Base-by-base conservation (phyloP, 2,888 invertebrate species). In the Drosophila putrida region DNA sequence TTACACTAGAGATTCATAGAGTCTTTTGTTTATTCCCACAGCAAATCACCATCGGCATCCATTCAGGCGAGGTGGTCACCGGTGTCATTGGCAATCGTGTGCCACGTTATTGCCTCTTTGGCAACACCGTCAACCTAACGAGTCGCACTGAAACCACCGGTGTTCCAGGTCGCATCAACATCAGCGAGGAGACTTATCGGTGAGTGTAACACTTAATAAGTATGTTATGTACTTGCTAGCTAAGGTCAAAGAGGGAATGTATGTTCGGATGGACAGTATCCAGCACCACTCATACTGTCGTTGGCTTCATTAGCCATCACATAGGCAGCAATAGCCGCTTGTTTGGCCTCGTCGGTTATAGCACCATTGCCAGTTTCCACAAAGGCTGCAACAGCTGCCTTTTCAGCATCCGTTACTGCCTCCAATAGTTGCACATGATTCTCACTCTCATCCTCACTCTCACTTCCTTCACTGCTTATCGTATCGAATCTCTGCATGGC, bases 61-160 rank as follows among this genome's bases (percentile, higher is more conserved):
- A 98, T 90, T 97, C 97, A 2, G 98, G 98, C 0, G 98, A 98
- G 92, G 98, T 97, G 20, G 98, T 98, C 55, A 98, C 98, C 0
- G 98, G 98, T 11, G 98, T 98, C 6, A 98, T 98, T 75, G 98
- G 98, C 3, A 97, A 98, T 92, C 95, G 98, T 71, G 98, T 98
- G 96, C 98, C 98, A 0, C 95, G 98, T 31, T 98, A 97, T 92
- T 97, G 97, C 85, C 95, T 98, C 33, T 98, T 98, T 90, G 98
- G 98, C 6, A 98, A 98, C 93, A 98, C 98, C 0, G 98, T 98
- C 11, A 98, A 98, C 93, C 92, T 98, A 70, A 98, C 98, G 58
- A 98, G 97, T 92, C 95, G 98, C 69, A 98, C 98, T 1, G 98
- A 98, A 93, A 98, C 98, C 20, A 98, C 98, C 0, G 98, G 98